phyloP scores from a whole-genome alignment of 2,888 invertebrate species.

The Limenitis camilla region DNA sequence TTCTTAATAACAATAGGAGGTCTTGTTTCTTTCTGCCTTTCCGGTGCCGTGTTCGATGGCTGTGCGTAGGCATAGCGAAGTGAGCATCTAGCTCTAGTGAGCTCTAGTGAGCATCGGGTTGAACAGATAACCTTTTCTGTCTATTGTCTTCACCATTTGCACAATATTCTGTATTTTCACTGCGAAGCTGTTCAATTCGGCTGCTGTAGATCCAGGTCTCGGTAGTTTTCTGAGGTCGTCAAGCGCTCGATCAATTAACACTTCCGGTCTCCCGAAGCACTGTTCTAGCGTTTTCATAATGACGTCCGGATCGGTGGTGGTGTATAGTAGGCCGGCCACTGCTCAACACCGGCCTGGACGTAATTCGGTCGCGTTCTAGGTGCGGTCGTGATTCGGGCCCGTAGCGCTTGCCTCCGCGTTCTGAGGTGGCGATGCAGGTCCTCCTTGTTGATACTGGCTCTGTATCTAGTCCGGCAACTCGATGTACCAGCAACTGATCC shows the following conservation, averaged over 20 bases:
- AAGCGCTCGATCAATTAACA: slow-evolving; percentile 17
- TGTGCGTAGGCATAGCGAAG: too few species aligned
- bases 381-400: too few species aligned
- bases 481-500: too few species aligned
- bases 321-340: not conserved
- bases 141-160: not conserved
- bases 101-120: slow-evolving; percentile 4
- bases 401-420: too few species aligned
- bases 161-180: slow-evolving; percentile 13
- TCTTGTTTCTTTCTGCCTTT: too few species aligned
- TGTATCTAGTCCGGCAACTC: too few species aligned
- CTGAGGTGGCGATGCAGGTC: too few species aligned
- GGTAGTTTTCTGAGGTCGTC: slow-evolving; percentile 20
- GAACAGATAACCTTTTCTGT: slow-evolving; percentile 1
- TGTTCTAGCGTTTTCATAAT: slow-evolving; percentile 25
- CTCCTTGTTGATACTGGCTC: too few species aligned
- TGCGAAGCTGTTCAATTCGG: slow-evolving; percentile 20
- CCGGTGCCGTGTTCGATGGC: too few species aligned
- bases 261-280: slow-evolving; percentile 25
- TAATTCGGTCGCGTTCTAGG: too few species aligned
- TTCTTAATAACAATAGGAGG: too few species aligned
- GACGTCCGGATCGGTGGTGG: slow-evolving; percentile 12
- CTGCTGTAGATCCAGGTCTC: slow-evolving; percentile 9
- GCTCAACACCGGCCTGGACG: too few species aligned
- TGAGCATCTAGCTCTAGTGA: not conserved